Evolutionary conservation across 2,113 vertebrate genomes (phyloP).

Genomic region (Cryptotis parvus): DNA sequence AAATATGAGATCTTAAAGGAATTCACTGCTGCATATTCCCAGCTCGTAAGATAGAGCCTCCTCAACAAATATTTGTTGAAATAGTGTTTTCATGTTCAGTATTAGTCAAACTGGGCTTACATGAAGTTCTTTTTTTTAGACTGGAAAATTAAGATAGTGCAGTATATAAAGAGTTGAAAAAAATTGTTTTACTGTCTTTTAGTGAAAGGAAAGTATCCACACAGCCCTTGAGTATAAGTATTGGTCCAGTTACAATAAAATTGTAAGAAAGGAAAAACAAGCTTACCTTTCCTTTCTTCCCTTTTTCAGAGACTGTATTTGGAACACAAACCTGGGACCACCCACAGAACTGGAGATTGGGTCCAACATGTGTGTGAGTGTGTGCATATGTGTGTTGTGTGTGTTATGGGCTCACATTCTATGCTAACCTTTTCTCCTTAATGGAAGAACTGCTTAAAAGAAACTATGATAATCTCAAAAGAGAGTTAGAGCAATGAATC

Average conservation of each 20-base stretch:
- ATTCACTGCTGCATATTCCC: background rate
- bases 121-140: slow-evolving; percentile 15
- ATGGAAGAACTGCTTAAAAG: slow-evolving; percentile 68
- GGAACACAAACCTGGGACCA: slow-evolving; percentile 55
- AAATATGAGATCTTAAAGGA: background rate
- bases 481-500: slow-evolving; percentile 62
- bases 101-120: background rate
- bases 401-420: background rate
- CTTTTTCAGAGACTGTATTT: slow-evolving; percentile 30
- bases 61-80: background rate
- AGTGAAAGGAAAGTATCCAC: background rate
- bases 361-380: background rate
- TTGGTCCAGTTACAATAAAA: background rate
- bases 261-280: slow-evolving; percentile 32
- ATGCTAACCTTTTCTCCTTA: slow-evolving; percentile 11
- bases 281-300: background rate
- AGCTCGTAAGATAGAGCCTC: background rate
- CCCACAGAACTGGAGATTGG: slow-evolving; percentile 33
- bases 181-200: background rate
- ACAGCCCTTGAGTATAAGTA: background rate
- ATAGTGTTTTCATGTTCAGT: background rate
- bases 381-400: slow-evolving; percentile 6
- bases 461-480: slow-evolving; percentile 40
- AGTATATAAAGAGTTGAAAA: background rate
- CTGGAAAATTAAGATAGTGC: background rate